Evolutionary conservation across 2,113 vertebrate genomes (phyloP).

Genomic region (Peromyscus maniculatus): DNA sequence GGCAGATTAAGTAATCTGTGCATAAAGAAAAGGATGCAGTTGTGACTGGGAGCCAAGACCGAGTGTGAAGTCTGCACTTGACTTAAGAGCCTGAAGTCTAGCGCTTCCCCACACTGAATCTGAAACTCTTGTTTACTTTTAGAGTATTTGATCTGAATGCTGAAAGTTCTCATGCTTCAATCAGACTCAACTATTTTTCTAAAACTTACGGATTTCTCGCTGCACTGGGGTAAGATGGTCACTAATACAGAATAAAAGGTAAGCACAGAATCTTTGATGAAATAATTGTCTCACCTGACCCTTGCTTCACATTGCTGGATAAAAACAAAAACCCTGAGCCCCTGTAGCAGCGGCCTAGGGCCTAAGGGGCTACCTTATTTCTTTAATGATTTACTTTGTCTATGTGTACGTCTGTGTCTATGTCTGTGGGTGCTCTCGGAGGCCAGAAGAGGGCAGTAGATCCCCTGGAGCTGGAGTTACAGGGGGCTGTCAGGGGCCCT

Average conservation of each 20-base stretch:
- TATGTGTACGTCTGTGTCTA: not conserved
- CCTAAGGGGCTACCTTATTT: not conserved
- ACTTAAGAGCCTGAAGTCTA: not conserved
- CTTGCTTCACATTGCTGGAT: not conserved
- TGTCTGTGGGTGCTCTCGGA: not conserved
- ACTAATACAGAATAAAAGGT: not conserved
- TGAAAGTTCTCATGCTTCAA: not conserved
- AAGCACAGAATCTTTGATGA: not conserved
- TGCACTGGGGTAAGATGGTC: not conserved
- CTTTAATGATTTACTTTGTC: not conserved
- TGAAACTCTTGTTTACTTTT: not conserved
- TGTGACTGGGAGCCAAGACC: not conserved
- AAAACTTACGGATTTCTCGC: not conserved
- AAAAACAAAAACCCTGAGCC: not conserved
- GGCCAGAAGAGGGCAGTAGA: not conserved
- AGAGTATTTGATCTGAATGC: not conserved
- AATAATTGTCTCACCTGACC: not conserved
- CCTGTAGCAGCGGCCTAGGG: not conserved
- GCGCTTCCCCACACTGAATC: not conserved
- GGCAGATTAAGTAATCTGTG: conserved; percentile 12
- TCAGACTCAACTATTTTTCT: conserved; percentile 4
- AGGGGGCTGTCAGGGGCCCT: no score
- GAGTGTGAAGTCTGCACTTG: not conserved
- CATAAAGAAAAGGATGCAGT: not conserved
- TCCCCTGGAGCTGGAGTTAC: not conserved